Percentiles rank a stretch among this genome's conserved stretches.
These are phyloP conservation scores for Pantherophis vulpinus DNA, from an alignment of 2,797 vertebrate genomes.

Conservation along the genomic window DNA sequence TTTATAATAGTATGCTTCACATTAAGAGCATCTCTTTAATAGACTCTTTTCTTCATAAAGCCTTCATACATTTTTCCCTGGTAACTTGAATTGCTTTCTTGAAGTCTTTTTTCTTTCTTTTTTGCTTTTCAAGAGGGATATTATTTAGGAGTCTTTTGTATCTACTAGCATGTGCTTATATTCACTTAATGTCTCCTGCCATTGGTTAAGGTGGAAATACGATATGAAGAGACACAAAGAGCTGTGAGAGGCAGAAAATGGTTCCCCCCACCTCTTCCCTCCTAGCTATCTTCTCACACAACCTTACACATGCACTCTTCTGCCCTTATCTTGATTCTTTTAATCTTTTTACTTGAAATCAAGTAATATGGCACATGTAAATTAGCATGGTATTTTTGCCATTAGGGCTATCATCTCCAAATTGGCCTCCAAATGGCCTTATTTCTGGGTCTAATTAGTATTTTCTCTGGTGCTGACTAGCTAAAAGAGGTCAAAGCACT, in stretches of 20 bases:
- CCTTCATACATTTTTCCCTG: background rate
- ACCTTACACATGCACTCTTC: too few relatives aligned
- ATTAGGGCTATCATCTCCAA: conserved; percentile 6
- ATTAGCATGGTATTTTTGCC: background rate
- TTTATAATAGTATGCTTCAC: conserved; percentile 18
- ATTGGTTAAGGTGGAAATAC: background rate
- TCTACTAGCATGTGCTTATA: background rate
- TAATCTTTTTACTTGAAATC: background rate
- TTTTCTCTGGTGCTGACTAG: background rate
- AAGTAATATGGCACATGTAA: background rate
- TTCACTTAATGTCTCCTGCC: background rate
- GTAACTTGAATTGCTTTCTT: conserved; percentile 5
- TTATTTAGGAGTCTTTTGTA: background rate
- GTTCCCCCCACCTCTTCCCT: background rate
- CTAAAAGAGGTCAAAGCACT: background rate
- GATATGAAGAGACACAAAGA: background rate
- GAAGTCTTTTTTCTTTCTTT: background rate
- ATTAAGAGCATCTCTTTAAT: conserved; percentile 11
- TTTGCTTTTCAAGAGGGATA: background rate
- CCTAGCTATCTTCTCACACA: background rate
- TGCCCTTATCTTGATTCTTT: background rate
- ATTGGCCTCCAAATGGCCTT: background rate
- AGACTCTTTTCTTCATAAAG: conserved; percentile 7
- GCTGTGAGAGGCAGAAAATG: background rate
- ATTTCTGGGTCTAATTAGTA: conserved; percentile 4